Evolutionary conservation across 2,797 vertebrate species (phyloP).

Genomic region (Fringilla coelebs): DNA sequence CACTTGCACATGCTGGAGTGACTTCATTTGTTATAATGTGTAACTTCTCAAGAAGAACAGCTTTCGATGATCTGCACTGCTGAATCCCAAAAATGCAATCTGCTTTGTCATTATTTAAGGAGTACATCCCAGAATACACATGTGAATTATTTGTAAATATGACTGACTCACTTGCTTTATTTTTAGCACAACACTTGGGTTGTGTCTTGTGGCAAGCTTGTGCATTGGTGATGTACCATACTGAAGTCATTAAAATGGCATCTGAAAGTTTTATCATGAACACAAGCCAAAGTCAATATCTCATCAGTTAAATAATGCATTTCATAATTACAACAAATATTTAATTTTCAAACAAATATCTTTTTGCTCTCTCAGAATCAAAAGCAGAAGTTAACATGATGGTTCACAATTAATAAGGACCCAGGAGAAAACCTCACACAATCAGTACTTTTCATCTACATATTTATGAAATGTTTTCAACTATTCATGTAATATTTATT

Average conservation of each 20-base stretch:
- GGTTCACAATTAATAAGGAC: constrained; percentile 59
- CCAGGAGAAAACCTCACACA: constrained; percentile 51
- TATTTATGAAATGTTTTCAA: constrained; percentile 63
- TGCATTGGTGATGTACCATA: not conserved
- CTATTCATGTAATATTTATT: constrained; percentile 55
- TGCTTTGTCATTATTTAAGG: constrained; percentile 30
- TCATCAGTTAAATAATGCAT: constrained; percentile 7
- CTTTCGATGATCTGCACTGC: not conserved
- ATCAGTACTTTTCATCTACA: constrained; percentile 65
- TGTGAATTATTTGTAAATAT: not conserved
- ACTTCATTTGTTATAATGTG: not conserved
- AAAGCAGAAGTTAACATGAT: constrained; percentile 22
- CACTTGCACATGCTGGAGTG: not conserved
- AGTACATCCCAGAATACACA: constrained; percentile 11
- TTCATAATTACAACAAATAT: constrained; percentile 47
- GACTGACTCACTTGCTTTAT: constrained; percentile 11
- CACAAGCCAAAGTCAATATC: not conserved
- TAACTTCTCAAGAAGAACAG: not conserved
- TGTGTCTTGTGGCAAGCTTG: not conserved
- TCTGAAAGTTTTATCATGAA: not conserved
- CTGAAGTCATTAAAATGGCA: not conserved
- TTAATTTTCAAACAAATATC: constrained; percentile 45
- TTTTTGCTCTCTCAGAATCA: not conserved
- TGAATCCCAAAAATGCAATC: not conserved
- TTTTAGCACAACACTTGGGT: constrained; percentile 30